phyloP scores from a whole-genome alignment of 2,797 vertebrate genomes.

The Leptodactylus fallax region DNA sequence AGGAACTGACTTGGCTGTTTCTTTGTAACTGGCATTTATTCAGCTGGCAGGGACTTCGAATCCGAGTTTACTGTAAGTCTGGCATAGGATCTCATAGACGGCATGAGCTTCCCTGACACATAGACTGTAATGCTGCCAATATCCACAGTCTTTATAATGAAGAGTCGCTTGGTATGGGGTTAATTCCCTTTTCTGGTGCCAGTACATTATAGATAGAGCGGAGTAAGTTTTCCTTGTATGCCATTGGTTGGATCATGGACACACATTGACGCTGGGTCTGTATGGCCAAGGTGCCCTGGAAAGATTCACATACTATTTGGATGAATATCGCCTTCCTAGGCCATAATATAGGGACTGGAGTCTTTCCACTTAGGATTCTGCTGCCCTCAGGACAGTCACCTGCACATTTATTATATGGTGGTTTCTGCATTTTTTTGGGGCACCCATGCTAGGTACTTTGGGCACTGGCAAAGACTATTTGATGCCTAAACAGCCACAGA shows the following conservation, averaged over 20 bases:
- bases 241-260: not conserved
- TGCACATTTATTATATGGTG: not conserved
- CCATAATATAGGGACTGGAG: too few species aligned
- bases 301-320: not conserved
- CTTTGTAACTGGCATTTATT: conserved; percentile 39
- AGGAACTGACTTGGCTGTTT: conserved; percentile 33
- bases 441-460: too few species aligned
- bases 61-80: conserved; percentile 18
- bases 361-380: not conserved
- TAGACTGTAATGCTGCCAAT: conserved; percentile 4
- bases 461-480: too few species aligned
- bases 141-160: not conserved
- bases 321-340: not conserved
- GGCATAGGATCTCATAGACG: conserved; percentile 51
- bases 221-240: not conserved
- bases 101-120: conserved; percentile 66
- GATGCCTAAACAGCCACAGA: too few species aligned
- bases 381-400: conserved; percentile 1
- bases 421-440: too few species aligned
- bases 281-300: not conserved
- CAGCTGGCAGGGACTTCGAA: conserved; percentile 60
- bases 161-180: not conserved
- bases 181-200: not conserved
- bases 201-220: too few species aligned
- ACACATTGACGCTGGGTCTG: not conserved